Base-by-base conservation (phyloP, 2,113 vertebrate genomes). In the Orycteropus afer region DNA sequence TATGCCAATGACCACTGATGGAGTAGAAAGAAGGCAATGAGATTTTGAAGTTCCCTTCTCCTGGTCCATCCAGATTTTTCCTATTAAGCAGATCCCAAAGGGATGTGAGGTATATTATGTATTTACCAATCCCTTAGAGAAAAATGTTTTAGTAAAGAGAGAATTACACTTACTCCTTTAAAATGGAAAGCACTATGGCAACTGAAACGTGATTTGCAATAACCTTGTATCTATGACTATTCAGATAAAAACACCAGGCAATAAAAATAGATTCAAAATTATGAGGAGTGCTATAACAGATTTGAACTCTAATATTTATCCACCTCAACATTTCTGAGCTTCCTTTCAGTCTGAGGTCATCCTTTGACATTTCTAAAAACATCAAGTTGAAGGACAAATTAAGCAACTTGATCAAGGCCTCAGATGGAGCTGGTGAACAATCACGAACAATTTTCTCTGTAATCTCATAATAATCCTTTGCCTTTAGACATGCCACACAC, bases 141-240 rank as follows among this genome's bases (percentile, higher is more conserved):
- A 95, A 65, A 89, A 80, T 57, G 7, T 67, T 86, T 89, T 69
- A 4, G 82, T 94, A 79, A 84, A 89, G 51, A 83, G 12, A 55
- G 17, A 93, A 74, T 63, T 91, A 25, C 23, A 69, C 92, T 89
- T 96, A 67, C 4, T 94, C 40, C 32, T 96, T 89, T 86, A 89
- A 91, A 84, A 86, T 71, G 93, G 51, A 93, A 94, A 94, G 61
- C 22, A 57, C 83, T 69, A 86, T 92, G 76, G 57, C 67, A 96
- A 89, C 57, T 65, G 69, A 84, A 93, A 53, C 77, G 89, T 37
- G 45, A 67, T 95, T 91, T 81, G 32, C 32, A 89, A 77, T 94
- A 94, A 82, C 22, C 32, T 94, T 71, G 8, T 51, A 61, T 69
- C 69, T 95, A 4, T 88, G 73, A 74, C 55, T 81, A 59, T 91